Evolutionary conservation across 2,888 invertebrate species (phyloP).

Genomic region (Andrena marginata): DNA sequence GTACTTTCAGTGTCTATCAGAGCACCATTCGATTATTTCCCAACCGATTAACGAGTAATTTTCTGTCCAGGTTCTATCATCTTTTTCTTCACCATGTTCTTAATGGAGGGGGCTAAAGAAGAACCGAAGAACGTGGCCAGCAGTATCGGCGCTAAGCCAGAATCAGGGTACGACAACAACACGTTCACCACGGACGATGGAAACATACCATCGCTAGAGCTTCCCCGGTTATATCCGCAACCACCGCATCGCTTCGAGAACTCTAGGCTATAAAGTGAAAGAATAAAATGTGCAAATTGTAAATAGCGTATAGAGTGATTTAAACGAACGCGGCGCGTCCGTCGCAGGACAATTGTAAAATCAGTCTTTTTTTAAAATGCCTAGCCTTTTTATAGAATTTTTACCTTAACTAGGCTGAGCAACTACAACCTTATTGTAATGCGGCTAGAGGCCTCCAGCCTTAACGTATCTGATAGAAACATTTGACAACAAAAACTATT

Average conservation of each 20-base stretch:
- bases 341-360: not conserved
- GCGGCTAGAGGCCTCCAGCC: too few relatives aligned
- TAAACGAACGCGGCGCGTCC: not conserved
- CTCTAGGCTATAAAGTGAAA: conserved; percentile 74
- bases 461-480: too few relatives aligned
- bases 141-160: conserved; percentile 70
- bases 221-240: conserved; percentile 79
- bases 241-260: conserved; percentile 74
- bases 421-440: too few relatives aligned
- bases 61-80: conserved; percentile 90
- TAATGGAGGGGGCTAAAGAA: conserved; percentile 89
- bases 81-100: conserved; percentile 92
- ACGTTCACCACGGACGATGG: conserved; percentile 87
- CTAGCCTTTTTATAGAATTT: too few relatives aligned
- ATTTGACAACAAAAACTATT: too few relatives aligned
- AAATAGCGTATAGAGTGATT: conserved; percentile 26
- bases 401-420: too few relatives aligned
- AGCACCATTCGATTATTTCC: not conserved
- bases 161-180: conserved; percentile 86
- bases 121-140: conserved; percentile 68
- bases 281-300: conserved; percentile 32
- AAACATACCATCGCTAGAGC: conserved; percentile 77
- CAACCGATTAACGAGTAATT: not conserved
- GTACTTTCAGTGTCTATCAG: not conserved
- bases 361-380: too few relatives aligned